Evolutionary conservation across 2,888 invertebrate species (phyloP).

Genomic region (Enchytraeus crypticus): DNA sequence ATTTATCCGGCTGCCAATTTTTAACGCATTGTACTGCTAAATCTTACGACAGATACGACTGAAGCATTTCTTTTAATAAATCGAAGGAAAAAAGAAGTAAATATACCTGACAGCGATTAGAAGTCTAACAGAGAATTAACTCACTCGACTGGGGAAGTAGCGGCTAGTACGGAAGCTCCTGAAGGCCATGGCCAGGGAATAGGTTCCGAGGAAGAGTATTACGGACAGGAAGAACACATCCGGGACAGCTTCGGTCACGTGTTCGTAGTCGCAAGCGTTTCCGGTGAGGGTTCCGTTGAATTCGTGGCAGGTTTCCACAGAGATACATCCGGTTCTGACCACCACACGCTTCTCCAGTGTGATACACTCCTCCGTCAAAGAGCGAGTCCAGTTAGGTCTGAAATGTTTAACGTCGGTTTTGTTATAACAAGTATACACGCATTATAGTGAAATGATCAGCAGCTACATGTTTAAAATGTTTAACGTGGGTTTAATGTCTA

Average conservation of each 20-base stretch:
- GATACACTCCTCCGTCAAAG: constrained; percentile 7
- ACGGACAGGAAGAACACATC: constrained; percentile 91
- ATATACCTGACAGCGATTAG: not conserved
- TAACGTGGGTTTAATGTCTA: not conserved
- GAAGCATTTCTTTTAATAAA: not conserved
- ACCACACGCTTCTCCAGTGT: not conserved
- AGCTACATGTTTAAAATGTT: not conserved
- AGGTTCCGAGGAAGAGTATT: constrained; percentile 81
- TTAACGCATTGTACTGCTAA: too few relatives aligned
- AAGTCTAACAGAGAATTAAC: constrained; percentile 2
- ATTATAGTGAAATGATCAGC: too few relatives aligned
- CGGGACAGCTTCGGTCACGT: constrained; percentile 11
- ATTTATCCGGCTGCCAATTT: too few relatives aligned
- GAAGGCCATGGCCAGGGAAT: constrained; percentile 72
- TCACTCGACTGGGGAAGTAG: constrained; percentile 82
- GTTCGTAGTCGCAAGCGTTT: not conserved
- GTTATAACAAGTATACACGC: too few relatives aligned
- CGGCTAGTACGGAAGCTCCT: constrained; percentile 84
- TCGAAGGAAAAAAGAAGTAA: not conserved
- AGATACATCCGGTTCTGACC: constrained; percentile 4
- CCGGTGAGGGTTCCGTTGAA: constrained; percentile 9
- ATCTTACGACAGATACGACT: too few relatives aligned
- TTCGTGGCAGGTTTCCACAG: constrained; percentile 1
- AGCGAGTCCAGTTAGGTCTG: constrained; percentile 1
- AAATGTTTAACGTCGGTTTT: not conserved